These are phyloP conservation scores for Octodonta nipae DNA, from an alignment of 2,888 invertebrate genomes.

Conservation along the genomic window DNA sequence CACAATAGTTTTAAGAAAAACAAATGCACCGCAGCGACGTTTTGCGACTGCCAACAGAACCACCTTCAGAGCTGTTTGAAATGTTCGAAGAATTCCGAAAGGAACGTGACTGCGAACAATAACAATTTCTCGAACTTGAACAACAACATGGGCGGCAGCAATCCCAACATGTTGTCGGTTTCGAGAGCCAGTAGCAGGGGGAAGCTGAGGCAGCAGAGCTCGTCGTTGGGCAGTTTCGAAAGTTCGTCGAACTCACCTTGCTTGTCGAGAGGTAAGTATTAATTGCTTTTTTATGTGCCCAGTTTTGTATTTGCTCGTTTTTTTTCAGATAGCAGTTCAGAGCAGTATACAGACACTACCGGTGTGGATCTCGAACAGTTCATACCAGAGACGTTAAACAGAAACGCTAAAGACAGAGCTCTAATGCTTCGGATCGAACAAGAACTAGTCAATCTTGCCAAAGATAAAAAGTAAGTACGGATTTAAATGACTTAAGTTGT, in stretches of 20 bases:
- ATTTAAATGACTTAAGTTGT: too few relatives aligned
- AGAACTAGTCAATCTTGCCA: conserved; percentile 70
- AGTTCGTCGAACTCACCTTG: conserved; percentile 42
- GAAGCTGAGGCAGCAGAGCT: conserved; percentile 33
- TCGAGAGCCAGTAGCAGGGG: conserved; percentile 23
- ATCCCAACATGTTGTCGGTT: conserved; percentile 26
- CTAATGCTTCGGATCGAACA: conserved; percentile 78
- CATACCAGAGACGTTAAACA: conserved; percentile 80
- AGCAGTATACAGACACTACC: conserved; percentile 59
- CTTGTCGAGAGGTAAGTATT: conserved; percentile 41
- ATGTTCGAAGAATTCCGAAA: conserved; percentile 25
- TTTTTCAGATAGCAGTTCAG: conserved; percentile 59
- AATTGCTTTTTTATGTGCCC: not conserved
- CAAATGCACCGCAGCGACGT: too few relatives aligned
- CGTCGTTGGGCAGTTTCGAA: conserved; percentile 37
- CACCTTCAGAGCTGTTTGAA: conserved; percentile 29
- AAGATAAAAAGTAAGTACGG: conserved; percentile 62
- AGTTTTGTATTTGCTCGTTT: conserved; percentile 10
- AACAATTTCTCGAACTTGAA: conserved; percentile 26
- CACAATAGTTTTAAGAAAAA: too few relatives aligned
- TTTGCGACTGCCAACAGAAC: conserved; percentile 22
- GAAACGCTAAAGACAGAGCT: conserved; percentile 75
- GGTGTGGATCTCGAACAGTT: conserved; percentile 77
- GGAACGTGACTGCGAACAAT: conserved; percentile 30
- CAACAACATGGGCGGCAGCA: conserved; percentile 24